Evolutionary conservation across 2,888 invertebrate genomes (phyloP), one percentile per base, ranked within the genome.

Genomic region (Peribatodes rhomboidaria): DNA sequence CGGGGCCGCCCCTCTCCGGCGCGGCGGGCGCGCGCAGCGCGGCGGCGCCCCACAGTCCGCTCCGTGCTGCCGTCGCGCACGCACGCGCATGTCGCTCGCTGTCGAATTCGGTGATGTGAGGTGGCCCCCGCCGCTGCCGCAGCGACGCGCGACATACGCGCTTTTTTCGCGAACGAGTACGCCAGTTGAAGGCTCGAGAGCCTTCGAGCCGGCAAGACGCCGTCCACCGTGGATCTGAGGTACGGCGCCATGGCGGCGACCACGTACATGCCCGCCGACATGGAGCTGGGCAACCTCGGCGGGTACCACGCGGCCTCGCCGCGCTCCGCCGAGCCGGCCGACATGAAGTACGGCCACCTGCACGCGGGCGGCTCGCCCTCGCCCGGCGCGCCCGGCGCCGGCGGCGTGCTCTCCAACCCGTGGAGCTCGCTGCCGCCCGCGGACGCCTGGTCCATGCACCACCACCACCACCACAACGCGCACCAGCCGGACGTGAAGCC

Each of bases 261-360:
- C 94, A 97, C 98, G 94, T 98, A 98, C 94, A 97, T 98, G 95
- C 97, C 98, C 94, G 96, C 97, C 90, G 96, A 97, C 90, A 96
- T 97, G 93, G 97, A 97, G 94, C 95, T 96, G 88, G 96, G 97
- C 86, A 95, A 95, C 93, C 94, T 95, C 85, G 96, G 96, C 90
- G 96, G 96, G 88, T 97, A 97, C 88, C 96, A 96, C 88, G 96
- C 96, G 88, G 96, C 96, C 90, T 97, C 97, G 94, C 97, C 97
- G 86, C 95, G 97, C 84, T 96, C 96, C 80, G 97, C 97, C 82
- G 97, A 97, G 94, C 97, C 97, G 82, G 96, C 97, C 82, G 98
- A 98, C 92, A 98, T 98, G 98, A 98, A 98, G 94, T 98, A 98
- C 92, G 96, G 96, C 88, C 98, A 98, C 89, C 95, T 97, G 90